Base-by-base conservation (phyloP, 2,888 invertebrate genomes). In the Tuberolachnus salignus region DNA sequence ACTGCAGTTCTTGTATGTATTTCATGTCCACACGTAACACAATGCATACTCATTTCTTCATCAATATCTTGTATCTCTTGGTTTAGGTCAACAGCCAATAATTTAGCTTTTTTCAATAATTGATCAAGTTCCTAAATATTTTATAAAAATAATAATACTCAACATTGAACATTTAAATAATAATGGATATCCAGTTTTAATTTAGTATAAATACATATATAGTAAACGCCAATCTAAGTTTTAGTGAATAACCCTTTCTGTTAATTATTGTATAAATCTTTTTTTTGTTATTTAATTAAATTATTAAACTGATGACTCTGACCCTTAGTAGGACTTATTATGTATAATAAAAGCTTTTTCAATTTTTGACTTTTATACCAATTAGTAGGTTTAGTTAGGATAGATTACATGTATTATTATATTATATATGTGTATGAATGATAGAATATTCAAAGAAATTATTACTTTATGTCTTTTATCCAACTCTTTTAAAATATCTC, bases 1-100 rank as follows among this genome's bases (percentile, higher is more conserved):
- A 97, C 91, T 0, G 97, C 97, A 0, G 94, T 93, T 75, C 92
- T 91, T 0, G 95, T 93, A 85, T 94, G 93, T 81, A 98, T 93
- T 87, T 98, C 97, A 85, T 95, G 95, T 0, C 98, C 98, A 86
- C 98, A 98, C 0, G 97, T 97, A 49, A 98, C 94, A 86, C 98
- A 98, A 85, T 95, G 95, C 89, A 95, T 94, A 71, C 93, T 94
- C 80, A 88, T 84, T 83, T 92, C 91, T 81, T 89, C 90, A 82
- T 89, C 89, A 10, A 88, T 87, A 81, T 92, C 92, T 81, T 89
- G 89, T 59, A 90, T 90, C 51, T 90, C 91, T 64, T 88, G 87
- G 1, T 88, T 88, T 0, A 88, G 88, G 84, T 92, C 91, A 16
- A 92, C 88, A 0, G 89, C 88, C 3, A 92, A 90, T 81, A 90